Percentiles rank a stretch among this genome's conserved stretches.
Evolutionary conservation across 2,113 vertebrate species (phyloP).

Genomic region (Promerops cafer): DNA sequence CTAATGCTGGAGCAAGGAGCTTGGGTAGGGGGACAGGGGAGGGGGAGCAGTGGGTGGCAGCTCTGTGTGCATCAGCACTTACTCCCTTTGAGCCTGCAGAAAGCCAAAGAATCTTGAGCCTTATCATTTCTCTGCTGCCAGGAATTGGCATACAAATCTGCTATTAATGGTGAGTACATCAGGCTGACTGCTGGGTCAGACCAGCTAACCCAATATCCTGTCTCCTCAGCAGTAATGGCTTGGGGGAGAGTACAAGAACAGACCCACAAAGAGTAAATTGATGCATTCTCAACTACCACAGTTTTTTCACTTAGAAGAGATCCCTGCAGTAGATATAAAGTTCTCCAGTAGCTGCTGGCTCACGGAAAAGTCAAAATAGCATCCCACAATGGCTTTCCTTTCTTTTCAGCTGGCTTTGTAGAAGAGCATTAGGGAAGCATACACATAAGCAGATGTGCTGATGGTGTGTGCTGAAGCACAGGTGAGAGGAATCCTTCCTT

Average conservation of each 20-base stretch:
- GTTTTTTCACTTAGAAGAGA: neutral
- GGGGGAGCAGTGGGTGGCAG: rapidly evolving
- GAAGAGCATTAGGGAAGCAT: neutral
- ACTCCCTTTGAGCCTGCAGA: neutral
- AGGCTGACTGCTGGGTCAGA: neutral
- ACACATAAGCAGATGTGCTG: neutral
- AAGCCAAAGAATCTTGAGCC: neutral
- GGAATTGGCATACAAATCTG: neutral
- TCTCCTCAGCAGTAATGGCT: neutral
- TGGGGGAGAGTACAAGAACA: neutral
- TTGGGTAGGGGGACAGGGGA: neutral
- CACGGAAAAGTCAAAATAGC: neutral
- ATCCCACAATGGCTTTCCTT: neutral
- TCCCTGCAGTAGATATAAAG: neutral
- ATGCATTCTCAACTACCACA: neutral
- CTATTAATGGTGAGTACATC: neutral
- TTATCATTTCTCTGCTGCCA: neutral
- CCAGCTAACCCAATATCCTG: neutral
- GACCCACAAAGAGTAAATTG: neutral
- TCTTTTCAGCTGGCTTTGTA: neutral
- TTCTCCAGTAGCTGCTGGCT: neutral
- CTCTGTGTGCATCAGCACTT: neutral
- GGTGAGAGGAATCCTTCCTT: neutral
- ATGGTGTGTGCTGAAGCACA: neutral
- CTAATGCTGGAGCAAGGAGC: neutral